phyloP scores from a whole-genome alignment of 2,113 vertebrate genomes.

The Mirounga angustirostris region DNA sequence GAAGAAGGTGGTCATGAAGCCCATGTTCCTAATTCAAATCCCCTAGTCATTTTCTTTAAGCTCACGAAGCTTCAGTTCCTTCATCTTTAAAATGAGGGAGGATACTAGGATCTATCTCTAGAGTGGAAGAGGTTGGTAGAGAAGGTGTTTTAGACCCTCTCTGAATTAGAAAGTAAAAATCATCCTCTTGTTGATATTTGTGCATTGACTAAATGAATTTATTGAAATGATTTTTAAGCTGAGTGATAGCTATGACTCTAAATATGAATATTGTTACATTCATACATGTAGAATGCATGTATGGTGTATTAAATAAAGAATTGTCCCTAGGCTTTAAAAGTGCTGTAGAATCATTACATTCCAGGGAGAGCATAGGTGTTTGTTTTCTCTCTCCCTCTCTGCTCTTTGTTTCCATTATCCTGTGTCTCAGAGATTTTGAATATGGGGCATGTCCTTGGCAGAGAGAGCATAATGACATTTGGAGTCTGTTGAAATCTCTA shows the following conservation, averaged over 20 bases:
- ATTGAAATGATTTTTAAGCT: conserved; percentile 42
- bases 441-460: neutral
- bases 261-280: neutral
- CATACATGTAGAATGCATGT: neutral
- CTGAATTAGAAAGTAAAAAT: conserved; percentile 1
- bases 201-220: neutral
- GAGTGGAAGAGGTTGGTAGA: neutral
- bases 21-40: neutral
- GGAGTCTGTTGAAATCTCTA: conserved; percentile 9
- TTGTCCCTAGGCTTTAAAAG: neutral
- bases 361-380: neutral
- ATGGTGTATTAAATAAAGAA: neutral
- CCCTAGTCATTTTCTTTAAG: neutral
- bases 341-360: neutral
- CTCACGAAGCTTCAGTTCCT: neutral
- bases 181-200: neutral
- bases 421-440: conserved; percentile 47
- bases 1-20: neutral
- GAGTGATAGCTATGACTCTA: neutral
- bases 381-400: neutral
- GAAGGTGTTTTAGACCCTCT: neutral
- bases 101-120: neutral
- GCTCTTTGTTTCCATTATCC: conserved; percentile 36
- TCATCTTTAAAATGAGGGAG: neutral
- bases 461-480: neutral